Base-by-base conservation (phyloP, 2,888 invertebrate genomes). In the Chrysina gloriosa region DNA sequence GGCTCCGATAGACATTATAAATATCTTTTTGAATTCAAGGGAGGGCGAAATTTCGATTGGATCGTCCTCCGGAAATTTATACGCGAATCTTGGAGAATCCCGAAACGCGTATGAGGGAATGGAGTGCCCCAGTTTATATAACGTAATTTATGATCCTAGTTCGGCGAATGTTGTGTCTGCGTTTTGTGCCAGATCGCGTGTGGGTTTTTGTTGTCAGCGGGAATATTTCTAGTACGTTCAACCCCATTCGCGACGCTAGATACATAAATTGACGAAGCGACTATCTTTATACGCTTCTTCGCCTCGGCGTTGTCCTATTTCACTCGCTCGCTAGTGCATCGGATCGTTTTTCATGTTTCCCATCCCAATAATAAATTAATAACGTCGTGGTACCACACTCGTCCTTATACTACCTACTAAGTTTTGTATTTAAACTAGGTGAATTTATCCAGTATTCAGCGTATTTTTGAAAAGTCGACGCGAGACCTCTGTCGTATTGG, bases 61-160 rank as follows among this genome's bases (percentile, higher is more conserved):
- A n/a, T n/a, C n/a, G n/a, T n/a, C 3, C 45, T 45, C 21, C 9
- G 7, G 7, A 9, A 19, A 45, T 21, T 21, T 45, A 21, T 45
- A 45, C 21, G 45, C 45, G 45, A 19, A 45, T 45, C 21, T 45
- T 21, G 45, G 16, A 45, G 19, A 45, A 21, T 19, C 31, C 52
- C 29, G 31, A 52, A 52, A 52, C 45, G 19, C 31, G 14, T 19
- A 52, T 29, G 31, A 52, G 16, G 31, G 52, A 52, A 19, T n/a
- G 29, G 34, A 52, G 52, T 52, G 52, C 14, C 31, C 52, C 31
- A 52, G 52, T 52, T 52, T 52, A 52, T 52, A 19, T 16, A 31
- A 31, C 29, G 25, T 52, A 31, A 52, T 52, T 23, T 48, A 48
- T 48, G 21, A 23, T 25, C 48, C 23, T 48, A n/a, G 25, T 25